phyloP scores from a whole-genome alignment of 2,797 vertebrate species.

The Rhabdomys pumilio region DNA sequence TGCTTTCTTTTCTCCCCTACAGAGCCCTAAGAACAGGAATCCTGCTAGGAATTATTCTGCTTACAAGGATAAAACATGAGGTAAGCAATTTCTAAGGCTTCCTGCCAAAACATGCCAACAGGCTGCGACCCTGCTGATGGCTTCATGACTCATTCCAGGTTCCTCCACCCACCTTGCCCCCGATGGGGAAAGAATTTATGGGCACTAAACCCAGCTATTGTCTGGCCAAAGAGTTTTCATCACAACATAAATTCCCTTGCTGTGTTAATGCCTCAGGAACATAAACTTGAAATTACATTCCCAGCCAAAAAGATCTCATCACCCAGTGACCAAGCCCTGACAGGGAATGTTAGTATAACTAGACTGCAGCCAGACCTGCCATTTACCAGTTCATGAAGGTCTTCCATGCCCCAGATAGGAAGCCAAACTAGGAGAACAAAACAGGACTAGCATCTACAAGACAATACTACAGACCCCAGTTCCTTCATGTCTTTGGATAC shows the following conservation, averaged over 20 bases:
- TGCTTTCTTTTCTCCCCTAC: not conserved
- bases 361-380: not conserved
- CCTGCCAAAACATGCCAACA: not conserved
- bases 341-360: not conserved
- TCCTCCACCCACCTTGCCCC: constrained; percentile 21
- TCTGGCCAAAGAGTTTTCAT: constrained; percentile 27
- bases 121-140: not conserved
- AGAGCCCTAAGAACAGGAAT: not conserved
- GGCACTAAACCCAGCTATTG: constrained; percentile 38
- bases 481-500: not conserved
- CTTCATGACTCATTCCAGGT: constrained; percentile 25
- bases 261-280: constrained; percentile 14
- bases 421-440: not conserved
- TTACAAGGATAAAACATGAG: not conserved
- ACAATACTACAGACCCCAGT: not conserved
- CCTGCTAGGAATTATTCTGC: not conserved
- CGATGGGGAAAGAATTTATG: not conserved
- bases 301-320: constrained; percentile 8
- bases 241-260: not conserved
- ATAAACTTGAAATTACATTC: constrained; percentile 24
- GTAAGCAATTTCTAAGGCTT: constrained; percentile 27
- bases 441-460: not conserved
- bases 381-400: not conserved
- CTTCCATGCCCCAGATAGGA: not conserved
- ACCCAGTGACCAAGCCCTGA: not conserved